Evolutionary conservation across 64 coral and sea anemone species (phyloP).

Genomic region (Montipora foliosa): DNA sequence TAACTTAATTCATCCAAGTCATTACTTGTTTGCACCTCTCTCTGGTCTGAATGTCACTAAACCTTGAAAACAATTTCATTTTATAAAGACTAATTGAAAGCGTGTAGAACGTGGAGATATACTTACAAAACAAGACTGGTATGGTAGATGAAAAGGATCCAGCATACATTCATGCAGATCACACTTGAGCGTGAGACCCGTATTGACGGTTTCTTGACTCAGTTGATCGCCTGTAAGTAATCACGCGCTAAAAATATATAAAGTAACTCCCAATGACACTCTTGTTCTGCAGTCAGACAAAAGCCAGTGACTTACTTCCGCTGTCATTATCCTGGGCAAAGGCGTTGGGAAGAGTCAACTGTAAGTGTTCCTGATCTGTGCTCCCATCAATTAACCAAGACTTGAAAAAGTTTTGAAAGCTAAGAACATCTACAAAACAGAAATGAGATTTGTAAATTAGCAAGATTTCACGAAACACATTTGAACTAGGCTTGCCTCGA

Average conservation of each 20-base stretch:
- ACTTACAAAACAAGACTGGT: conserved; percentile 86
- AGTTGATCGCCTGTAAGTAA: background rate
- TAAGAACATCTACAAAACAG: conserved; percentile 61
- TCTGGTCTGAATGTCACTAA: too few relatives aligned
- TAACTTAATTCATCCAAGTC: too few relatives aligned
- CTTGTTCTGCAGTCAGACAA: background rate
- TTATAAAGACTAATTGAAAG: too few relatives aligned
- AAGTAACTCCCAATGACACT: background rate
- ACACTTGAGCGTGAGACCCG: conserved; percentile 79
- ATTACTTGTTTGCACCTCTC: too few relatives aligned
- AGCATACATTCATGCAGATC: conserved; percentile 94
- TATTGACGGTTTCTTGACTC: conserved; percentile 37
- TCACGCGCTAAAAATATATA: background rate
- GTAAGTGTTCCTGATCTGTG: conserved; percentile 91
- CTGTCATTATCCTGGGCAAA: conserved; percentile 5
- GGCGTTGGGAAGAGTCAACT: conserved; percentile 72
- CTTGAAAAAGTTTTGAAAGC: conserved; percentile 95
- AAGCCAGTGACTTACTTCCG: background rate
- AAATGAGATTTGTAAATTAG: background rate
- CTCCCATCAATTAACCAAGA: conserved; percentile 90
- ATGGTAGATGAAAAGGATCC: conserved; percentile 70
- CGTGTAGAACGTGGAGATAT: background rate
- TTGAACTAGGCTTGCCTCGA: background rate
- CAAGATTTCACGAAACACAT: too few relatives aligned
- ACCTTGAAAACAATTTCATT: too few relatives aligned